Evolutionary conservation across 2,113 vertebrate genomes (phyloP), one percentile per base, ranked within the genome.

Genomic region (Strix aluco): DNA sequence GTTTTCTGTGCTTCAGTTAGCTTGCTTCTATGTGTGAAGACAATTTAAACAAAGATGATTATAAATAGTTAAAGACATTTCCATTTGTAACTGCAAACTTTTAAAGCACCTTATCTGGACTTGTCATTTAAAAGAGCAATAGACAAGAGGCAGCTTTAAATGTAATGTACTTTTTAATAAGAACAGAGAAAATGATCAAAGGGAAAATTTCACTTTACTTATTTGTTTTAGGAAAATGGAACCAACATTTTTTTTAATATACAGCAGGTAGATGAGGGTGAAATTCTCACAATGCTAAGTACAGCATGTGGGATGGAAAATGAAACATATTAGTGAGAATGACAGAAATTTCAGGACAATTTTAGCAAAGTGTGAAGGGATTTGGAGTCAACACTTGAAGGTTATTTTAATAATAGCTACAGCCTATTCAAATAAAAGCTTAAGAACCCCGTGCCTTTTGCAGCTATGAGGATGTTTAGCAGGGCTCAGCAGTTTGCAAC

Each of bases 341-440:
- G 90, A 96, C 90, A 96, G 93, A 97, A 98, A 96, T 97, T 98
- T 97, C 97, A 97, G 95, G 90, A 94, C 95, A 96, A 95, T 97
- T 97, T 97, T 92, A 97, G 93, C 94, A 96, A 97, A 97, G 94
- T 96, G 92, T 95, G 94, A 95, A 98, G 84, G 96, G 96, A 97
- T 97, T 98, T 97, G 96, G 96, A 98, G 96, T 97, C 95, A 97
- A 98, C 95, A 98, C 96, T 97, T 92, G 92, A 97, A 98, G 94
- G 98, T 96, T 98, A 97, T 98, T 98, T 98, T 98, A 98, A 96
- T 98, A 96, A 97, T 96, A 98, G 94, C 93, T 96, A 96, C 94
- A 97, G 86, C 88, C 96, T 98, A 97, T 97, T 98, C 97, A 98
- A 97, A 98, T 96, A 97, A 96, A 98, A 90, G 90, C 96, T 97